These are phyloP conservation scores for Habropoda laboriosa DNA, from an alignment of 1,140 invertebrate species.

Conservation along the genomic window DNA sequence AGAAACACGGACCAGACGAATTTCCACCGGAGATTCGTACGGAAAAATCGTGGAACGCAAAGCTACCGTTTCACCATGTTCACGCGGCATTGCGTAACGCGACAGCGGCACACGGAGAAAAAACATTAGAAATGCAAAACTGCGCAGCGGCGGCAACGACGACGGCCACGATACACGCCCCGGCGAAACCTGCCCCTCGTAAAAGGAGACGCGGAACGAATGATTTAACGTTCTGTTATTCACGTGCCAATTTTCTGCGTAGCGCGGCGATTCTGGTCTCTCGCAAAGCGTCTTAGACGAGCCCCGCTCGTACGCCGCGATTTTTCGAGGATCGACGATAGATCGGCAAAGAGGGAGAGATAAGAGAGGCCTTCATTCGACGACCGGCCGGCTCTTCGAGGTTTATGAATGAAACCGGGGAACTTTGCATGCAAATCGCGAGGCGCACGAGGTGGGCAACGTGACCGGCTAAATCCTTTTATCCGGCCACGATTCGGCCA, in stretches of 20 bases:
- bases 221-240: background rate
- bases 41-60: constrained; percentile 15
- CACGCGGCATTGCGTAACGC: constrained; percentile 30
- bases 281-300: too few species aligned
- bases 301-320: background rate
- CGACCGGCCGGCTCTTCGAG: background rate
- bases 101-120: background rate
- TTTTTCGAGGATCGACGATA: background rate
- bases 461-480: background rate
- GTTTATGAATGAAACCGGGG: constrained; percentile 11
- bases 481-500: too few species aligned
- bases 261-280: background rate
- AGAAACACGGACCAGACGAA: constrained; percentile 4
- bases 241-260: background rate
- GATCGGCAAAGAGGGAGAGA: background rate
- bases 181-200: constrained; percentile 18
- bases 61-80: background rate
- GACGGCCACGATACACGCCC: background rate
- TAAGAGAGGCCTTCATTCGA: background rate
- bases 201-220: background rate
- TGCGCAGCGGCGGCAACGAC: too few species aligned
- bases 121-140: constrained; percentile 37
- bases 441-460: background rate
- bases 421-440: background rate
- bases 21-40: constrained; percentile 17